Conservation (phyloP, 64 coral and sea anemone species). For the Platygyra sinensis region DNA sequence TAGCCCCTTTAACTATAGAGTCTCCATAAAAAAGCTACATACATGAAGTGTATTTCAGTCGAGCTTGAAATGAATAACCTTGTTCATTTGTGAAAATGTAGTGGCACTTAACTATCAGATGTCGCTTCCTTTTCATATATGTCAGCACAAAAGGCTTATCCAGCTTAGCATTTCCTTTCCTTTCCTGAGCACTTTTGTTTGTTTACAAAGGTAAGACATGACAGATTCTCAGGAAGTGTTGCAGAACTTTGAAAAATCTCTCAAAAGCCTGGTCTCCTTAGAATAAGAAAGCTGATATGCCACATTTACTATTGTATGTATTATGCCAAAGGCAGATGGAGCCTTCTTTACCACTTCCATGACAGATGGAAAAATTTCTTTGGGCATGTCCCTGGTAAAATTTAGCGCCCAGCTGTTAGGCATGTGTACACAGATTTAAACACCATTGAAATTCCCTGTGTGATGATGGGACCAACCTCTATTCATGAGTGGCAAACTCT, state of each 20-base stretch:
- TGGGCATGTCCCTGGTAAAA: background rate
- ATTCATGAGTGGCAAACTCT: background rate
- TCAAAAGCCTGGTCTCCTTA: background rate
- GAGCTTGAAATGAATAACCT: constrained; percentile 13
- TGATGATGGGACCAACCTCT: background rate
- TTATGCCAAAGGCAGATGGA: constrained; percentile 19
- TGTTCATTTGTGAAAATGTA: too few species aligned
- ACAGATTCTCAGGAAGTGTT: background rate
- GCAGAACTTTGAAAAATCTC: constrained; percentile 10
- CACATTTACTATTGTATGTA: background rate
- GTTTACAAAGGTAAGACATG: constrained; percentile 24
- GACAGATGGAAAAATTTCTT: background rate
- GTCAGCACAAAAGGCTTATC: constrained; percentile 37
- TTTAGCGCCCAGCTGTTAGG: constrained; percentile 4
- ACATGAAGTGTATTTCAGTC: background rate
- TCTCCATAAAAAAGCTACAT: too few species aligned
- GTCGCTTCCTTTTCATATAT: constrained; percentile 25
- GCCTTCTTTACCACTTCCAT: constrained; percentile 22
- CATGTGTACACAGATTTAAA: background rate
- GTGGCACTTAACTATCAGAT: constrained; percentile 4
- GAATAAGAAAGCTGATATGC: background rate
- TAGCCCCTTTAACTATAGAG: background rate
- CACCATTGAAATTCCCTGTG: background rate
- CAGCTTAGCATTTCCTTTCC: background rate
- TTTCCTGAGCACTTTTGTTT: constrained; percentile 41